phyloP scores from a whole-genome alignment of 2,113 vertebrate genomes.

The Poeciliopsis retropinna region DNA sequence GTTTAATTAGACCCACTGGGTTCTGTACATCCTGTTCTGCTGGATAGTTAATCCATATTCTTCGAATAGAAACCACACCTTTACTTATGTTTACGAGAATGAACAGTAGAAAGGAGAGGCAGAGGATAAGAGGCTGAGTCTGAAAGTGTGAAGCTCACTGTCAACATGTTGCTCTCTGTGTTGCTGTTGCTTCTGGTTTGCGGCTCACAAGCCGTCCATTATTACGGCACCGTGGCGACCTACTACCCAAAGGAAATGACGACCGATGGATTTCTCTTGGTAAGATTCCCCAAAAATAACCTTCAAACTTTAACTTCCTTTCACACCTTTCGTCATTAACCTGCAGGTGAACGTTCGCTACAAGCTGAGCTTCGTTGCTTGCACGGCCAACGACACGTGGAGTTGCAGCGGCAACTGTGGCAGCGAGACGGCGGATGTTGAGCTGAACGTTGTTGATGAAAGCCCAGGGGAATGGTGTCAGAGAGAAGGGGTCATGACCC shows the following conservation, averaged over 20 bases:
- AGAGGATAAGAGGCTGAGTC: too few species aligned
- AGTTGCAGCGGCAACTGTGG: background rate
- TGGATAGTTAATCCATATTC: background rate
- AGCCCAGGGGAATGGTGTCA: conserved; percentile 13
- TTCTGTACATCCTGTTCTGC: background rate
- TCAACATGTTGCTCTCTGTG: conserved; percentile 11
- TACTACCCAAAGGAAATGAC: conserved; percentile 15
- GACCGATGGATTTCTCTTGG: background rate
- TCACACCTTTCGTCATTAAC: background rate
- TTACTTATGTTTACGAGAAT: too few species aligned
- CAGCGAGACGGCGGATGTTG: background rate
- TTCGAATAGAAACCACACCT: background rate
- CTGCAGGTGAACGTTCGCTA: conserved; percentile 30
- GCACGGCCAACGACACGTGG: background rate
- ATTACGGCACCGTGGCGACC: conserved; percentile 31
- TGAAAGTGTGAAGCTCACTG: background rate
- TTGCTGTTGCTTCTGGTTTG: conserved; percentile 31
- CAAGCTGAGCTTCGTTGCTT: background rate
- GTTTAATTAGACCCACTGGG: background rate
- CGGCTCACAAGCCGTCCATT: background rate
- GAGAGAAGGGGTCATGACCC: background rate
- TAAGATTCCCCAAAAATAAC: background rate
- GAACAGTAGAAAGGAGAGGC: background rate
- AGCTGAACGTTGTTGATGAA: background rate
- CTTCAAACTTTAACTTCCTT: background rate